Percentiles rank a stretch among this genome's conserved stretches.
Conservation (phyloP, 2,797 vertebrate species). For the Odontamblyopus rebecca region DNA sequence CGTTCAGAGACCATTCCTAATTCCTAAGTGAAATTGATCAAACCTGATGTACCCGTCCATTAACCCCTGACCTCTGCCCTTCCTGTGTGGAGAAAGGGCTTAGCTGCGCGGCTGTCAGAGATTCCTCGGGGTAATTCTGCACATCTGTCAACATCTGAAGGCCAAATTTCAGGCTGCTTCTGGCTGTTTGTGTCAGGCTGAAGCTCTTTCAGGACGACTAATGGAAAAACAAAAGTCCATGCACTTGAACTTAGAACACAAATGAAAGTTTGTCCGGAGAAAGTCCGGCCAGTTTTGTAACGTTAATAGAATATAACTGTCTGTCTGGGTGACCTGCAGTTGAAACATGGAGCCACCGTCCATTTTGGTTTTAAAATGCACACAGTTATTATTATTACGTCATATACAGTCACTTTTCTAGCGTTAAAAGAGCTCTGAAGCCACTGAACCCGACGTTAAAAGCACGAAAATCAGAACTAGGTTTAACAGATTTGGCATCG, state of each 20-base stretch:
- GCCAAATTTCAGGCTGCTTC: neutral
- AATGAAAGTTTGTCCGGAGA: neutral
- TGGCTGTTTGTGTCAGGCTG: neutral
- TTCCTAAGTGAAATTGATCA: constrained; percentile 16
- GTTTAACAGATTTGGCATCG: too few relatives aligned
- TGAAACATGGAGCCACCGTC: too few relatives aligned
- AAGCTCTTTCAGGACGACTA: neutral
- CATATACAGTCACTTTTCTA: too few relatives aligned
- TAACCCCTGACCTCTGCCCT: constrained; percentile 21
- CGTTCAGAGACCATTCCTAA: too few relatives aligned
- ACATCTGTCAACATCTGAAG: neutral
- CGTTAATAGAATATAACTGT: too few relatives aligned
- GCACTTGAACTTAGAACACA: neutral
- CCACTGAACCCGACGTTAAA: too few relatives aligned
- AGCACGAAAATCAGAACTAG: too few relatives aligned
- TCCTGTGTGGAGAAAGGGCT: neutral
- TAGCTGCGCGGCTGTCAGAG: neutral
- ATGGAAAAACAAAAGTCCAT: neutral
- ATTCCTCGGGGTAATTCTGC: neutral
- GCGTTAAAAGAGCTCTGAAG: too few relatives aligned
- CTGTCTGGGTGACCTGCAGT: too few relatives aligned
- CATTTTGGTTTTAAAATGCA: too few relatives aligned
- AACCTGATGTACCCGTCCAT: constrained; percentile 1
- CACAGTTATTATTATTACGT: too few relatives aligned
- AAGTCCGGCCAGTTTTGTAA: neutral